Evolutionary conservation across 2,888 invertebrate genomes (phyloP), one percentile per base, ranked within the genome.

Genomic region (Psylliodes chrysocephalus): DNA sequence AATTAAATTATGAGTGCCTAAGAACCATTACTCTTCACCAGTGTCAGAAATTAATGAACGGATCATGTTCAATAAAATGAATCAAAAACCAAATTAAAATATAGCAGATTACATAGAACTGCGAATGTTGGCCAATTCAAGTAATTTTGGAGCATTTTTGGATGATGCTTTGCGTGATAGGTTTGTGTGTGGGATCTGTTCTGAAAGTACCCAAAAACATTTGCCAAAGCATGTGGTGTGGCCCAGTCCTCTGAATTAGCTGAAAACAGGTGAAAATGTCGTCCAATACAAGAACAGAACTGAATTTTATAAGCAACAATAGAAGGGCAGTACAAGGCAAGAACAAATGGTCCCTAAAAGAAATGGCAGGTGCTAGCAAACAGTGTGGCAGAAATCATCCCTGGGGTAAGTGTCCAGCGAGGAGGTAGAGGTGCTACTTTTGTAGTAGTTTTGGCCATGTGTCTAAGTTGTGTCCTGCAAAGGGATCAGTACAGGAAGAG

Each of bases 61-160:
- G 19, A 49, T 49, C 22, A 59, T 38, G 17, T 59, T 51, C 28
- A 38, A 51, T 0, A 51, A 8, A 17, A 15, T 14, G 15, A 38
- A 40, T 49, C 51, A 59, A 38, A n/a, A n/a, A n/a, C 35, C n/a
- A 49, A 38, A 8, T 51, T n/a, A n/a, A n/a, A n/a, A n/a, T n/a
- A n/a, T n/a, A n/a, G n/a, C n/a, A n/a, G n/a, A 40, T 59, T 15
- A 14, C 15, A 25, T 51, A 25, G 49, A 30, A 17, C 17, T 55
- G 15, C 42, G 10, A 15, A 42, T 49, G 4, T 17, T 59, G 12
- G 38, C 59, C 6, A 38, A 30, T 22, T 18, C 22, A 38, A 49
- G 51, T 14, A 49, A 59, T n/a, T 59, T 59, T 51, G 59, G 40
- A 17, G 0, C 1, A 14, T 49, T 57, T 10, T 28, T 55, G 15